Evolutionary conservation across 1,140 invertebrate species (phyloP).

Genomic region (Pseudomyrmex sp.): DNA sequence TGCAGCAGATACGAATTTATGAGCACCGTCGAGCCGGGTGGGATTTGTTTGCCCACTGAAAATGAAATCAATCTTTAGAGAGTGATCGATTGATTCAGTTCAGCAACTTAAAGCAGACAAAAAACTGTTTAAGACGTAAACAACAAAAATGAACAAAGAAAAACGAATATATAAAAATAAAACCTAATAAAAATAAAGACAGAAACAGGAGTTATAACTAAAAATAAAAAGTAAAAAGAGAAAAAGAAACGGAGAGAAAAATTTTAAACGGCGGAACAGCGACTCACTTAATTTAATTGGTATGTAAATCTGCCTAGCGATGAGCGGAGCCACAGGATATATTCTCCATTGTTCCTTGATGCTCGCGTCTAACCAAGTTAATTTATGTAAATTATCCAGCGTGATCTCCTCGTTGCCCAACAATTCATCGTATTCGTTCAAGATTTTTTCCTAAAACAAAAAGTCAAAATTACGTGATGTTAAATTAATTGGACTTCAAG

Average conservation of each 20-base stretch:
- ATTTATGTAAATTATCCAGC: conserved; percentile 82
- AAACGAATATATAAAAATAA: too few relatives aligned
- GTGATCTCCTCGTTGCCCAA: conserved; percentile 81
- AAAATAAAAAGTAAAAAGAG: too few relatives aligned
- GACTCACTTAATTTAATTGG: conserved; percentile 78
- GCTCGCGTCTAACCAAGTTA: conserved; percentile 86
- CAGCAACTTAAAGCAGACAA: too few relatives aligned
- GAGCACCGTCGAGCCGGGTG: conserved; percentile 77
- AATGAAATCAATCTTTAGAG: conserved; percentile 19
- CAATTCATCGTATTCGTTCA: conserved; percentile 85
- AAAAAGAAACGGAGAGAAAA: too few relatives aligned
- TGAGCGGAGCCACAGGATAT: conserved; percentile 86
- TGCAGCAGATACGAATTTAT: conserved; percentile 84
- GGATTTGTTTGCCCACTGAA: conserved; percentile 77
- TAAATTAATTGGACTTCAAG: neutral
- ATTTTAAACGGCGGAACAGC: too few relatives aligned
- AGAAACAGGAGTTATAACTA: too few relatives aligned
- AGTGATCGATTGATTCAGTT: too few relatives aligned
- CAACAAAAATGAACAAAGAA: too few relatives aligned
- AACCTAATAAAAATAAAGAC: too few relatives aligned
- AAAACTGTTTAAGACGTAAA: too few relatives aligned
- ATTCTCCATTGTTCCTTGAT: conserved; percentile 84
- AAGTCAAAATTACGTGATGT: neutral
- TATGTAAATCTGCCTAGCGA: conserved; percentile 84
- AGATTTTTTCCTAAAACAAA: conserved; percentile 83